Conservation (phyloP, 2,113 vertebrate genomes). For the Amphiprion ocellaris region DNA sequence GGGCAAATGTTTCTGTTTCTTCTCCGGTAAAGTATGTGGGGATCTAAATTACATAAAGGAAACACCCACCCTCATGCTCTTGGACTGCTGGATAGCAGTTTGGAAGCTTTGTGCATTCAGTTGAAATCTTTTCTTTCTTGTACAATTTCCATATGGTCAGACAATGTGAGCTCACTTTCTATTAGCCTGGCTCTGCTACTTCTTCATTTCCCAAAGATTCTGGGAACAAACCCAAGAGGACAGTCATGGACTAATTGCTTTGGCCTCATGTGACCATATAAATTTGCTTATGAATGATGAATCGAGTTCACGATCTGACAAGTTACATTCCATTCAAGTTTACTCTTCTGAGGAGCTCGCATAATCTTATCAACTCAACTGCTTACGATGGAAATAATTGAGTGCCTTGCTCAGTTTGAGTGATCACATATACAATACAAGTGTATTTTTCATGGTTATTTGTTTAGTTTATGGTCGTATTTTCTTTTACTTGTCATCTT, state of each 20-base stretch:
- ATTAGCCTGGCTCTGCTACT: too few relatives aligned
- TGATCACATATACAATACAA: too few relatives aligned
- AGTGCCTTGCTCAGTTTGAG: background rate
- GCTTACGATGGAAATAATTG: background rate
- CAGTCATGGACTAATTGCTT: background rate
- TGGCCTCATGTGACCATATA: background rate
- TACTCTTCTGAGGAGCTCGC: background rate
- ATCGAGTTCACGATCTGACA: background rate
- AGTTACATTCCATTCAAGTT: background rate
- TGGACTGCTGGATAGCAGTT: background rate
- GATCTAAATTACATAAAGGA: conserved; percentile 33
- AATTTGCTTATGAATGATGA: background rate
- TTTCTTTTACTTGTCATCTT: background rate
- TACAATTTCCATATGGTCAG: too few relatives aligned
- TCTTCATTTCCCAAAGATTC: too few relatives aligned
- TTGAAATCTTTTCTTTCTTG: background rate
- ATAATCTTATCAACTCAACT: background rate
- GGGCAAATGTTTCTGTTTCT: conserved; percentile 30
- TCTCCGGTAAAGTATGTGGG: conserved; percentile 25
- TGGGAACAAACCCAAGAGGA: background rate
- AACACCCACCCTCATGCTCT: conserved; percentile 10
- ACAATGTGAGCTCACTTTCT: too few relatives aligned
- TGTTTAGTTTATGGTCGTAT: background rate
- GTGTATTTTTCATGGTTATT: background rate
- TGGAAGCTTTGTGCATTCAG: background rate